phyloP scores from a whole-genome alignment of 2,797 vertebrate genomes.

The Mus caroli region DNA sequence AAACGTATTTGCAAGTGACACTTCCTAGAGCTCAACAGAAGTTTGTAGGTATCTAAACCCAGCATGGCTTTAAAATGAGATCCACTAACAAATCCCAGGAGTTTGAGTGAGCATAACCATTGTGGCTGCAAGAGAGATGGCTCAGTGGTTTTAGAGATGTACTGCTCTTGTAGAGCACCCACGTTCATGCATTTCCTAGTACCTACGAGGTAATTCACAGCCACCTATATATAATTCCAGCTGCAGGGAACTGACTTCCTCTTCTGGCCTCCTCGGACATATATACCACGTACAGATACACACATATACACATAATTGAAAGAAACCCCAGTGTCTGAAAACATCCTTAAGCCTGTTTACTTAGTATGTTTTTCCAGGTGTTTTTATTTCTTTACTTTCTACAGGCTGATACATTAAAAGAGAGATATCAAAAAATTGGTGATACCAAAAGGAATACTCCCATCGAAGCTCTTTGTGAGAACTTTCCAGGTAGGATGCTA shows the following conservation, averaged over 20 bases:
- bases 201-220: not conserved
- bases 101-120: slow-evolving; percentile 23
- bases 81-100: not conserved
- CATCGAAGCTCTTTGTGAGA: slow-evolving; percentile 99
- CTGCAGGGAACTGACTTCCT: not conserved
- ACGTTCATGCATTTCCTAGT: not conserved
- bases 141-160: not conserved
- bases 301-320: not conserved
- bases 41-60: slow-evolving; percentile 17
- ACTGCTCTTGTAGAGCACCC: not conserved
- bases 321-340: not conserved
- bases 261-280: not conserved
- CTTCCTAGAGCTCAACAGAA: slow-evolving; percentile 10
- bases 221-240: not conserved
- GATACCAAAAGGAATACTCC: slow-evolving; percentile 99
- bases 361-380: slow-evolving; percentile 80
- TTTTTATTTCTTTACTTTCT: slow-evolving; percentile 81
- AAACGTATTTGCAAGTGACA: slow-evolving; percentile 61
- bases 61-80: slow-evolving; percentile 11
- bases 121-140: not conserved
- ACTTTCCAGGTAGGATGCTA: slow-evolving; percentile 94
- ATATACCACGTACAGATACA: not conserved
- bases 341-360: slow-evolving; percentile 4
- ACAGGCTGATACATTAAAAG: slow-evolving; percentile 98
- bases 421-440: slow-evolving; percentile 99